A percentile compares a stretch with the other conserved stretches of the same genome.
These are phyloP conservation scores for Bettongia penicillata DNA, from an alignment of 2,113 vertebrate species.

Conservation along the genomic window DNA sequence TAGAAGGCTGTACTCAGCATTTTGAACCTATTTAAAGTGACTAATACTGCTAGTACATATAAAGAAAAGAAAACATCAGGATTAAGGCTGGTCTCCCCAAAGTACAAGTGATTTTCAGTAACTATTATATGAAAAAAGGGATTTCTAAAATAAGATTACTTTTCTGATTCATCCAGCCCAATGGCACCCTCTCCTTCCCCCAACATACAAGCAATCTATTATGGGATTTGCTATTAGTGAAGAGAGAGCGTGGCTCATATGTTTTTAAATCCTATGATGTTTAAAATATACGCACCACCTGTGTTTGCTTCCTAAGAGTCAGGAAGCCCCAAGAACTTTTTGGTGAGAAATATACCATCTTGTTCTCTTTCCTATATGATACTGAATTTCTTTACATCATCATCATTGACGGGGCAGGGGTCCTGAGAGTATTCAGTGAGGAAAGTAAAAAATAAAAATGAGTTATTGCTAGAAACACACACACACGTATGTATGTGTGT, in stretches of 20 bases:
- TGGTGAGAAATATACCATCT: background rate
- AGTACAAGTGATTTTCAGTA: background rate
- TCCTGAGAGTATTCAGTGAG: background rate
- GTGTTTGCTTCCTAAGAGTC: background rate
- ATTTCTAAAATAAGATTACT: background rate
- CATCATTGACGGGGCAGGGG: background rate
- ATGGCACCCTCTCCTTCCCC: background rate
- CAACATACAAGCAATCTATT: background rate
- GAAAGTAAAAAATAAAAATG: background rate
- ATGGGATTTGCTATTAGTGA: background rate
- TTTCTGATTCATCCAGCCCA: background rate
- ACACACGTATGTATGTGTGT: no score
- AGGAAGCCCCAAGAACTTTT: background rate
- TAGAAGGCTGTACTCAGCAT: background rate
- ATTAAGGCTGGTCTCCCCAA: background rate
- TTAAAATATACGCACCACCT: background rate
- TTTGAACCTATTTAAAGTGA: background rate
- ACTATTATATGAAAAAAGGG: background rate
- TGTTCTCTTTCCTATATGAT: background rate
- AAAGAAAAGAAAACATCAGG: background rate
- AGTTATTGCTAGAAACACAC: background rate
- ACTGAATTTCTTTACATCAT: background rate
- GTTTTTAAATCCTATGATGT: background rate
- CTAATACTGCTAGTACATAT: background rate
- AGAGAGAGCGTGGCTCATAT: background rate